A percentile compares a stretch with the other conserved stretches of the same genome.
Evolutionary conservation across 2,113 vertebrate species (phyloP).

Genomic region (Chunga burmeisteri): DNA sequence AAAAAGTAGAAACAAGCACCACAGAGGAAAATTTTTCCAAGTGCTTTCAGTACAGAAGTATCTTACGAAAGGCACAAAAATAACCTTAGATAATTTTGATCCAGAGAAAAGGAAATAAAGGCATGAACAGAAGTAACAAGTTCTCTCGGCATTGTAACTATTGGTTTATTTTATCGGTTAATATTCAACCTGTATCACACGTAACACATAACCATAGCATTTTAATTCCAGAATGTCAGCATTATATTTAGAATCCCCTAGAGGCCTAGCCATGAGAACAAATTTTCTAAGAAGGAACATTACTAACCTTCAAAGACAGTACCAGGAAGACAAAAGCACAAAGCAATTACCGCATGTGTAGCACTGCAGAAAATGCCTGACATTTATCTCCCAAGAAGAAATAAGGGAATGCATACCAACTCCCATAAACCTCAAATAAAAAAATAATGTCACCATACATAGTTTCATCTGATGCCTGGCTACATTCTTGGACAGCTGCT

Average conservation of each 20-base stretch:
- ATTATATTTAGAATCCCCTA: neutral
- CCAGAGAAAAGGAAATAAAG: neutral
- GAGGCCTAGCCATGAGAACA: neutral
- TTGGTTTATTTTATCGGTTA: neutral
- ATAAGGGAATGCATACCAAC: neutral
- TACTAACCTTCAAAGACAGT: neutral
- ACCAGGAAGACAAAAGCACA: neutral
- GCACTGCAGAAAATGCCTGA: neutral
- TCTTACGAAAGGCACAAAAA: neutral
- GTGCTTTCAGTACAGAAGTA: neutral
- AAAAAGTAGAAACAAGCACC: neutral
- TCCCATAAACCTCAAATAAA: neutral
- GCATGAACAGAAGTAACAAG: neutral
- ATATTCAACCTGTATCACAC: neutral
- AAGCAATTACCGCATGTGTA: neutral
- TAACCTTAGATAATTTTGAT: neutral
- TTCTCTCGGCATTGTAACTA: neutral
- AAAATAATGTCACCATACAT: slow-evolving; percentile 75
- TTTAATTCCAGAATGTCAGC: neutral
- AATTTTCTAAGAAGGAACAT: neutral
- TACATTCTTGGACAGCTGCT: slow-evolving; percentile 90
- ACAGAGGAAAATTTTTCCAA: neutral
- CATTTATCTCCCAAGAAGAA: neutral
- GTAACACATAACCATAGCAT: neutral
- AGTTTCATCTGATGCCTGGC: slow-evolving; percentile 85